Percentiles rank a stretch among this genome's conserved stretches.
Conservation (phyloP, 1,140 invertebrate genomes). For the Anastrepha obliqua region DNA sequence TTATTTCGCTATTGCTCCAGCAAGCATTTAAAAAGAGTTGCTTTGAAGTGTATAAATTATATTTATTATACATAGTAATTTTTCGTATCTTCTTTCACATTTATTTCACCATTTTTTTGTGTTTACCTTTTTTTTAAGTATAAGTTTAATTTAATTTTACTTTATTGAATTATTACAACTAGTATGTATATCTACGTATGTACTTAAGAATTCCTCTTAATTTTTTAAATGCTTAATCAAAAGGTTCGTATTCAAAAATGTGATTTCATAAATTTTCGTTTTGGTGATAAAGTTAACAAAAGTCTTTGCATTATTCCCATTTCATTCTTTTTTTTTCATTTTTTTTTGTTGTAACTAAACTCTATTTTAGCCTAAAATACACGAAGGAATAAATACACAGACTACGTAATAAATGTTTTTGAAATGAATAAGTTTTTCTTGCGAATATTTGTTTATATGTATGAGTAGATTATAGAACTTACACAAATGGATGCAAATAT, state of each 20-base stretch:
- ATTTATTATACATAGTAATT: slow-evolving; percentile 27
- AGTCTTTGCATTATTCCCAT: background rate
- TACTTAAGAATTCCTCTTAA: slow-evolving; percentile 10
- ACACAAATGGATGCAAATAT: too few relatives aligned
- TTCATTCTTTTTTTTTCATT: background rate
- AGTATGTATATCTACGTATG: background rate
- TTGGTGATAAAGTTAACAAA: slow-evolving; percentile 26
- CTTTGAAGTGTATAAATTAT: slow-evolving; percentile 37
- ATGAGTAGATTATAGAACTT: too few relatives aligned
- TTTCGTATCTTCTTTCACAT: slow-evolving; percentile 11
- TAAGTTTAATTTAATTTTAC: background rate
- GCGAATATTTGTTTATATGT: background rate
- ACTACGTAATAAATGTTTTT: too few relatives aligned
- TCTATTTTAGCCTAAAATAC: background rate
- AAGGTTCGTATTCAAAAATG: slow-evolving; percentile 24
- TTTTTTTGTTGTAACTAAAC: background rate
- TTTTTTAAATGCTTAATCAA: background rate
- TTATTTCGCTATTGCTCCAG: too few relatives aligned
- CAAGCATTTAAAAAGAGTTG: too few relatives aligned
- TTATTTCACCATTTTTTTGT: slow-evolving; percentile 34
- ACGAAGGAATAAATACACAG: background rate
- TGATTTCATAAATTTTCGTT: background rate
- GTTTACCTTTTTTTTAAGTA: background rate
- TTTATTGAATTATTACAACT: slow-evolving; percentile 44
- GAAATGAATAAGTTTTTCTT: background rate